A percentile compares a stretch with the other conserved stretches of the same genome.
phyloP scores from a whole-genome alignment of 2,113 vertebrate species.

The Panthera tigris region DNA sequence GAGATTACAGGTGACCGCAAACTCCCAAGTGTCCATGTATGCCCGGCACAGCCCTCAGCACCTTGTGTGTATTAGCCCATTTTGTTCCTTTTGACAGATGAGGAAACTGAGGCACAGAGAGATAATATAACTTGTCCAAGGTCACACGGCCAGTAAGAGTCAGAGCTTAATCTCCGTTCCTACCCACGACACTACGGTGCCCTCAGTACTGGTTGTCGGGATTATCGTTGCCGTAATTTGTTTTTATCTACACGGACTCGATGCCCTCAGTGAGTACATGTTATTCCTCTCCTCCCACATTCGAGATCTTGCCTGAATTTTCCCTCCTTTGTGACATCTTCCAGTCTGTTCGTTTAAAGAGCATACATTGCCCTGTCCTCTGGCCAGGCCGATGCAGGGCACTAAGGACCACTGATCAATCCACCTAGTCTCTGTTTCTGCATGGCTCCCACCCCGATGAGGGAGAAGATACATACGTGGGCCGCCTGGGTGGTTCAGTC shows the following conservation, averaged over 20 bases:
- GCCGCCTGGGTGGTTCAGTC: no score
- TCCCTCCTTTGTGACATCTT: not conserved
- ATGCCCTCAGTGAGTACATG: not conserved
- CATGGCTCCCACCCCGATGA: not conserved
- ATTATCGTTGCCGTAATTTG: not conserved
- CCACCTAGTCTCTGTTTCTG: not conserved
- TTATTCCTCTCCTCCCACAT: slow-evolving; percentile 11
- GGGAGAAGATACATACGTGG: not conserved
- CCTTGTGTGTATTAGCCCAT: not conserved
- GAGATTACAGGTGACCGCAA: not conserved
- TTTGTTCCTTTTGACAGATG: not conserved
- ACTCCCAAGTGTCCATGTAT: not conserved
- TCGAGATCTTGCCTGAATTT: slow-evolving; percentile 34
- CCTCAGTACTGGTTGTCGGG: not conserved
- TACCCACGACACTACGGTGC: not conserved
- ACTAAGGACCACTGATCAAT: not conserved
- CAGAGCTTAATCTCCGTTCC: not conserved
- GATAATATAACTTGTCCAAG: not conserved
- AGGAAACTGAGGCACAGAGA: slow-evolving; percentile 46
- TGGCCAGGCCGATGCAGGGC: not conserved
- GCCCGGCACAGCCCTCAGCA: not conserved
- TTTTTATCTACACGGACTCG: not conserved
- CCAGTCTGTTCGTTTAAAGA: not conserved
- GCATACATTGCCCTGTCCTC: not conserved
- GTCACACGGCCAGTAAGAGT: not conserved